Percentiles rank a stretch among this genome's conserved stretches.
Conservation (phyloP, 2,888 invertebrate species). For the Calameuta filiformis region DNA sequence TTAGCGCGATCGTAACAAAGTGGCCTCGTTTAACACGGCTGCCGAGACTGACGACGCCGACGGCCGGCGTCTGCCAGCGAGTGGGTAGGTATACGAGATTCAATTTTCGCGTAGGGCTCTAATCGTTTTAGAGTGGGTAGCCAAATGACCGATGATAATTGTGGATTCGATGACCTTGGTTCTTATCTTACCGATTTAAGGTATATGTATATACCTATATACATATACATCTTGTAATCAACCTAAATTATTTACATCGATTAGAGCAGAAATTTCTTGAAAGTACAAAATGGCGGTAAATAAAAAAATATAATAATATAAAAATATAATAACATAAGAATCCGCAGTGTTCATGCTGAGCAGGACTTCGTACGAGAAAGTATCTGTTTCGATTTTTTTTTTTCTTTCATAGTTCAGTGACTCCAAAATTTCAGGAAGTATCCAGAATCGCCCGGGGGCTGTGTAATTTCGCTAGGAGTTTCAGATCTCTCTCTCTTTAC, state of each 20-base stretch:
- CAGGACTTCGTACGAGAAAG: background rate
- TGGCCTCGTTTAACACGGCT: background rate
- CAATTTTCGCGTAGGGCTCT: no score
- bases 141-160: background rate
- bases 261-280: background rate
- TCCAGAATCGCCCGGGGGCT: background rate
- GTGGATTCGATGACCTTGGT: background rate
- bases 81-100: background rate
- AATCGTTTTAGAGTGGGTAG: background rate
- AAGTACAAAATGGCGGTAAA: background rate
- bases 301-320: no score
- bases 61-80: background rate
- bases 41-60: background rate
- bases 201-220: background rate
- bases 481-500: background rate
- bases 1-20: background rate
- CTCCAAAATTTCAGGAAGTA: background rate
- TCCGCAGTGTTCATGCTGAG: fast-evolving
- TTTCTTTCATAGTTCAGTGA: background rate
- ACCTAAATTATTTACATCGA: no score
- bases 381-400: background rate
- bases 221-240: no score
- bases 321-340: no score
- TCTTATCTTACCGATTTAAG: background rate
- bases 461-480: background rate